Evolutionary conservation across 2,888 invertebrate genomes (phyloP), one percentile per base, ranked within the genome.

Genomic region (Linhomoeus sp.): DNA sequence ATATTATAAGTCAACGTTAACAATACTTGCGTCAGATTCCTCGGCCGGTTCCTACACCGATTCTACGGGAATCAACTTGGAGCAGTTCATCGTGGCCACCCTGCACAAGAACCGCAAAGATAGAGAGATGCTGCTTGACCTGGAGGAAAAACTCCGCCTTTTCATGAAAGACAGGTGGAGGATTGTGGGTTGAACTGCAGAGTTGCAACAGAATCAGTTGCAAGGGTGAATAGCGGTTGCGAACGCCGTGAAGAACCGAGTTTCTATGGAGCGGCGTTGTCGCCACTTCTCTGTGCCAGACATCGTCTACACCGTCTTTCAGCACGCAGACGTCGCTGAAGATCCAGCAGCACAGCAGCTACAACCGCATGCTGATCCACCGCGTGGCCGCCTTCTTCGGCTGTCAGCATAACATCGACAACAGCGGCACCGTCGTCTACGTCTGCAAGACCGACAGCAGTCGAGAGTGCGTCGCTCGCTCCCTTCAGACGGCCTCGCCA

Each of bases 331-430:
- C 38, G n/a, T 76, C 79, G 62, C 78, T 80, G 58, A 81, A 81
- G 59, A 88, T 90, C 70, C 83, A 83, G 20, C 79, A 17, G 29
- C 29, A 29, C 29, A 29, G 29, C 50, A 87, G 88, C 46, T 92
- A 92, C 72, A 86, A 88, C 53, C 77, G 92, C 29, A 87, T 92
- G 88, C 69, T 92, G 57, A 85, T 90, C 1, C 92, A 92, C 66
- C 78, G 90, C 33, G 81, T 84, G 50, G 86, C 90, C 0, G 80
- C 86, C 20, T 82, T 82, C 63, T 90, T 88, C 70, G 86, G 87
- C 47, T 78, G 92, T 74, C 82, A 85, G 47, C 90, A 92, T 67
- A 85, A 86, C 62, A 78, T 88, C 23, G 90, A 90, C 69, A 76
- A 79, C 51, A 74, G 76, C 19, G 84, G 81, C 50, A 78, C 77